Conservation (phyloP, 2,113 vertebrate species). For the Narcine bancroftii region DNA sequence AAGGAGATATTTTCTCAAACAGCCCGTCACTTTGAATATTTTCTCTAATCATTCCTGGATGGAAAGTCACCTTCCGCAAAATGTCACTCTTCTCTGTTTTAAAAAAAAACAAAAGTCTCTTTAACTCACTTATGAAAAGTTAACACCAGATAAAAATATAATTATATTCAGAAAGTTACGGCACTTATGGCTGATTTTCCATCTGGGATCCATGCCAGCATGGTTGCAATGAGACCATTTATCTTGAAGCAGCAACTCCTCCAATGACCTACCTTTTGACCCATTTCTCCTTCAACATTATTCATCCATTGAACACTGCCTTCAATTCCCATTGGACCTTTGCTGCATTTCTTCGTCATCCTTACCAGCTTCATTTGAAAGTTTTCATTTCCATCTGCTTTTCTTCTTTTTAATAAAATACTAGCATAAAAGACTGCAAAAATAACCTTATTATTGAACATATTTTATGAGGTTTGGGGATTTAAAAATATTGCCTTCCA, state of each 20-base stretch:
- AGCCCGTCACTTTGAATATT: slow-evolving; percentile 30
- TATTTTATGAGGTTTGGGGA: neutral
- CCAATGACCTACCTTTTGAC: slow-evolving; percentile 61
- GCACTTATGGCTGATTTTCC: slow-evolving; percentile 42
- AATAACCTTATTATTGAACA: neutral
- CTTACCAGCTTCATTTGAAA: slow-evolving; percentile 34
- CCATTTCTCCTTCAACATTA: slow-evolving; percentile 48
- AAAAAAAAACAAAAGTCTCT: neutral
- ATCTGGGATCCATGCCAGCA: slow-evolving; percentile 43
- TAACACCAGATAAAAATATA: slow-evolving; percentile 34
- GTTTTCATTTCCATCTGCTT: neutral
- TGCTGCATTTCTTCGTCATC: neutral
- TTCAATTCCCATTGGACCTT: slow-evolving; percentile 15
- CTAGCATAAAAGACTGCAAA: neutral
- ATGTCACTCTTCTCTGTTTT: slow-evolving; percentile 10
- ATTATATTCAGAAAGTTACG: slow-evolving; percentile 30
- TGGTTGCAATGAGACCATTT: slow-evolving; percentile 45
- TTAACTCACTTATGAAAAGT: slow-evolving; percentile 16
- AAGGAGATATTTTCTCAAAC: slow-evolving; percentile 32
- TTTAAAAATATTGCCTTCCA: neutral
- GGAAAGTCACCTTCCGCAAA: slow-evolving; percentile 8
- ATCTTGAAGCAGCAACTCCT: slow-evolving; percentile 41
- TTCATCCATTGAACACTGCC: slow-evolving; percentile 17
- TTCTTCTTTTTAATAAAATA: neutral
- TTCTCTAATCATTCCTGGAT: slow-evolving; percentile 14